Evolutionary conservation across 1,140 invertebrate genomes (phyloP).

Genomic region (Helicoverpa zea): DNA sequence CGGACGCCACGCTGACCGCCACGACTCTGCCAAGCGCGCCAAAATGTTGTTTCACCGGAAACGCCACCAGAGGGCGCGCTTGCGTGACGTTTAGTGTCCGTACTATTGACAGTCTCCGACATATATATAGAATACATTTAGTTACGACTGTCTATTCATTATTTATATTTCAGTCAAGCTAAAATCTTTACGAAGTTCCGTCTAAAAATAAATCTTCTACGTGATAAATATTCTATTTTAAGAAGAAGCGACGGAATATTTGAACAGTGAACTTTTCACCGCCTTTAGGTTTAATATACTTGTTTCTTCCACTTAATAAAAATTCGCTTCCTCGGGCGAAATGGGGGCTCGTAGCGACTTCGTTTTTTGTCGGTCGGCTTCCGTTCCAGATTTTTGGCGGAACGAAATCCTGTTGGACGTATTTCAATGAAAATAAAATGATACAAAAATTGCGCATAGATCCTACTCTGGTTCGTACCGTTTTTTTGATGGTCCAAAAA

Average conservation of each 20-base stretch:
- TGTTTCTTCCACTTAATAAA: constrained; percentile 28
- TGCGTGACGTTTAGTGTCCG: no score
- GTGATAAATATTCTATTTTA: no score
- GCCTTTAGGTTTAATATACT: constrained; percentile 5
- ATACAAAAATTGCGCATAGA: constrained; percentile 11
- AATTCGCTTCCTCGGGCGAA: constrained; percentile 17
- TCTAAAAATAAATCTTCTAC: no score
- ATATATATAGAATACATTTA: no score
- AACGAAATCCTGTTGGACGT: constrained; percentile 14
- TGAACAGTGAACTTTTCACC: neutral
- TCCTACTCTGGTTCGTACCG: neutral
- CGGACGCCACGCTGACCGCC: no score
- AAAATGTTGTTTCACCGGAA: no score
- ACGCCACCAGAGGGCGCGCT: no score
- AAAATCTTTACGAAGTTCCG: no score
- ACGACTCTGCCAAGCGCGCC: no score
- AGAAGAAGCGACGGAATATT: neutral
- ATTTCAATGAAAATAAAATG: constrained; percentile 17
- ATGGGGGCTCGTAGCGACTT: neutral
- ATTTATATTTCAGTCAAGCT: no score
- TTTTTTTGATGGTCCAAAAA: neutral
- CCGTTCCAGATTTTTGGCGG: constrained; percentile 30
- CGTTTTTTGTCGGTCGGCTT: constrained; percentile 15
- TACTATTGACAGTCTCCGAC: no score
- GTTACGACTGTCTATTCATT: no score